Conservation (phyloP, 35 echinoderm and acorn worm genomes). For the Hemicentrotus pulcherrimus region DNA sequence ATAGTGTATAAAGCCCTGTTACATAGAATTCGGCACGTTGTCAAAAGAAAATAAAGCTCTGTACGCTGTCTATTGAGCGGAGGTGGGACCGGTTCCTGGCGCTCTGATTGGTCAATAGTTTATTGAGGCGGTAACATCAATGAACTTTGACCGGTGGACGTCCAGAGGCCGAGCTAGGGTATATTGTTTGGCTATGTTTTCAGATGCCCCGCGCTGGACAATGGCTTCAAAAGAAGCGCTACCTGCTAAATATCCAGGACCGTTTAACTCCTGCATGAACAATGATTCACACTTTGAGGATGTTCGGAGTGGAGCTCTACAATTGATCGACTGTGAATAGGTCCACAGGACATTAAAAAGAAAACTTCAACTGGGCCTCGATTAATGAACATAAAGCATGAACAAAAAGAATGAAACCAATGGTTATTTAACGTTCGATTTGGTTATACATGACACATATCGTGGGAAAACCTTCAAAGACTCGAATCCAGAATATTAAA, state of each 20-base stretch:
- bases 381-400: background rate
- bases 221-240: constrained; percentile 4
- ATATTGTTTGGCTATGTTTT: background rate
- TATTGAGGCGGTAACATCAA: background rate
- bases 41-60: background rate
- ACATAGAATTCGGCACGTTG: background rate
- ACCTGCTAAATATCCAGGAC: background rate
- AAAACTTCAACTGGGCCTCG: background rate
- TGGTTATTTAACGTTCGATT: background rate
- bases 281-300: background rate
- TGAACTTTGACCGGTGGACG: background rate
- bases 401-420: background rate
- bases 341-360: background rate
- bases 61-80: background rate
- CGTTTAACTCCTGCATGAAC: background rate
- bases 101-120: background rate
- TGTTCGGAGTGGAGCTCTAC: background rate
- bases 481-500: background rate
- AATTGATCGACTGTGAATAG: background rate
- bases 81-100: background rate
- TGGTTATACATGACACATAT: background rate
- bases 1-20: background rate
- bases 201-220: background rate
- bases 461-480: background rate
- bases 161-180: background rate